These are phyloP conservation scores for Therioaphis trifolii DNA, from an alignment of 2,888 invertebrate species.

Conservation along the genomic window DNA sequence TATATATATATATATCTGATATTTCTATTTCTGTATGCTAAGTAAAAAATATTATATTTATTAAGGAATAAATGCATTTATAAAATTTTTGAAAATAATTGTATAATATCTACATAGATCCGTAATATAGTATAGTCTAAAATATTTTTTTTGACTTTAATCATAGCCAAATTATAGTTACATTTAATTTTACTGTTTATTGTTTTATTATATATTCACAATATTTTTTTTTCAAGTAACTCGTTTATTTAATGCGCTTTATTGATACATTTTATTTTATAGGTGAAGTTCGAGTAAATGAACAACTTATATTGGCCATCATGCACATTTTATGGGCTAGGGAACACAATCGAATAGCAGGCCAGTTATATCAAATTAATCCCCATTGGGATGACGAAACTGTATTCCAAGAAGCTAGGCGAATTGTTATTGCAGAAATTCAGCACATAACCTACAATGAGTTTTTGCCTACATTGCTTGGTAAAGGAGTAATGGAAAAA, in stretches of 20 bases:
- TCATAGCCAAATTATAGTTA: too few relatives aligned
- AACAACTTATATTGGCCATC: constrained; percentile 87
- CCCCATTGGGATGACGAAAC: constrained; percentile 95
- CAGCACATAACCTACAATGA: constrained; percentile 93
- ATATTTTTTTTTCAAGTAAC: background rate
- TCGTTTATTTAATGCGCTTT: too few relatives aligned
- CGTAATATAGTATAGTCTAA: too few relatives aligned
- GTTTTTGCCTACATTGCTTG: constrained; percentile 87
- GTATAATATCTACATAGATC: too few relatives aligned
- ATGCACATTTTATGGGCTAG: constrained; percentile 93
- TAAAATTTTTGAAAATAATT: too few relatives aligned
- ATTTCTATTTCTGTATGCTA: too few relatives aligned
- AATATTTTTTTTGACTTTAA: too few relatives aligned
- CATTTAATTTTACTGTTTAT: too few relatives aligned
- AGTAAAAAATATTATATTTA: too few relatives aligned
- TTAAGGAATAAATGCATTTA: too few relatives aligned
- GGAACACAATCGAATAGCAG: constrained; percentile 89
- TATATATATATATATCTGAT: too few relatives aligned
- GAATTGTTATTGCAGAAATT: constrained; percentile 86
- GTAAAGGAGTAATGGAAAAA: constrained; percentile 92
- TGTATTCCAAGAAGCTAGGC: constrained; percentile 85
- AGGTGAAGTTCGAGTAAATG: constrained; percentile 90
- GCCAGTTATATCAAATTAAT: constrained; percentile 80
- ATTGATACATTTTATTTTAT: constrained; percentile 3
- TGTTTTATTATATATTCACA: too few relatives aligned